These are phyloP conservation scores for Peribatodes rhomboidaria DNA, from an alignment of 2,888 invertebrate species.

Conservation along the genomic window DNA sequence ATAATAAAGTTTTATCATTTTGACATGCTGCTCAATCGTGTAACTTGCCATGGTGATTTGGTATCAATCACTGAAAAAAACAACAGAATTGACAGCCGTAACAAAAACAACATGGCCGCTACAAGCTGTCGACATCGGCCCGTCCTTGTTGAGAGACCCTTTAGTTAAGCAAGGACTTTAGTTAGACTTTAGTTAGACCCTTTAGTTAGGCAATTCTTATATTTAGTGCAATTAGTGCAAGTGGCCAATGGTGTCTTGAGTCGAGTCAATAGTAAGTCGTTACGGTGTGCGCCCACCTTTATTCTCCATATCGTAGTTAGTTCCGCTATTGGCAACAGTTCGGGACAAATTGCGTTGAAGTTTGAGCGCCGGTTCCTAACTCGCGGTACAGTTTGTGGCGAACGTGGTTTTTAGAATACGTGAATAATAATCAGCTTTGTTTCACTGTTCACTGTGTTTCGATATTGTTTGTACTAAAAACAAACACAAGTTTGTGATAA, in stretches of 20 bases:
- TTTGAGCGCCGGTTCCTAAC: not conserved
- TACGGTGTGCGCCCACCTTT: not conserved
- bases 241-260: not conserved
- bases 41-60: too few species aligned
- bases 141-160: too few species aligned
- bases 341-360: slow-evolving; percentile 3
- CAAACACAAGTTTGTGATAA: not conserved
- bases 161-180: too few species aligned
- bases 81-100: too few species aligned
- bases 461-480: not conserved
- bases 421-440: slow-evolving; percentile 4
- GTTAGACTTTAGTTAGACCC: too few species aligned
- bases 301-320: not conserved
- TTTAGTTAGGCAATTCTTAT: too few species aligned
- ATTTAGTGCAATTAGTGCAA: too few species aligned
- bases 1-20: too few species aligned
- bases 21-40: too few species aligned
- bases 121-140: too few species aligned
- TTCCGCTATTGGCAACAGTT: slow-evolving; percentile 5
- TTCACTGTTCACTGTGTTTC: not conserved
- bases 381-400: not conserved
- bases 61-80: too few species aligned
- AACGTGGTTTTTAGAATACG: slow-evolving; percentile 8
- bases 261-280: not conserved
- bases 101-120: too few species aligned